Base-by-base conservation (phyloP, 2,113 vertebrate species). In the Suncus etruscus region DNA sequence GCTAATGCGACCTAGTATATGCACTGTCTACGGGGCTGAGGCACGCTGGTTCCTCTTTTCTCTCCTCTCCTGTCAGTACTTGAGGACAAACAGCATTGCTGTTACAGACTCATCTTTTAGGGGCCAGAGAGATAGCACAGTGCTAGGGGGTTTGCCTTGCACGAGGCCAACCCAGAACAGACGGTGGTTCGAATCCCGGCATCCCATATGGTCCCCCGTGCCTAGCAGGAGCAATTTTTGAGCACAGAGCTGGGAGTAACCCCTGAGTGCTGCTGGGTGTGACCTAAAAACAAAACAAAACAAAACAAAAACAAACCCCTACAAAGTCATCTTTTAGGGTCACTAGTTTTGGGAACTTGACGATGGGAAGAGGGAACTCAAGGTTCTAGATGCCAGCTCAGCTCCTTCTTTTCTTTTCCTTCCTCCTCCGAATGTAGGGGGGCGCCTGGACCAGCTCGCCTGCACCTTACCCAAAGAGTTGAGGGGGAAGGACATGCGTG, bases 381-480 rank as follows among this genome's bases (percentile, higher is more conserved):
- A 25, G 75, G 63, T 39, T 74, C 79, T 29, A 48, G 14, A 24
- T 39, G 48, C 11, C 75, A 80, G 48, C 29, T 83, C 22, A 92
- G 16, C 6, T 22, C 58, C 75, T 45, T 50, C 90, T 9, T 58
- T 58, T 58, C 58, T 70, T 39, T 54, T 89, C 83, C 88, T 87
- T 90, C 95, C 85, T 96, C 0, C 79, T 93, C 68, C 47, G 51
- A 86, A 84, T 85, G 86, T 95, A 99, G 99, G 99, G 82, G 99
- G 99, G 0, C 98, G 98, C 82, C 98, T 99, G 24, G 99, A 99
- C 87, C 99, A 99, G n/a, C 97, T 99, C 90, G 98, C 99, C 88
- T 99, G 99, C 95, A 99, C 99, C 39, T 98, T 99, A 32, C 99
- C 99, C 25, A 99, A 99, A 96, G 99, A 99, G 93, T 98, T 99